These are phyloP conservation scores for Neostethus bicornis DNA, from an alignment of 2,797 vertebrate species.

Conservation along the genomic window DNA sequence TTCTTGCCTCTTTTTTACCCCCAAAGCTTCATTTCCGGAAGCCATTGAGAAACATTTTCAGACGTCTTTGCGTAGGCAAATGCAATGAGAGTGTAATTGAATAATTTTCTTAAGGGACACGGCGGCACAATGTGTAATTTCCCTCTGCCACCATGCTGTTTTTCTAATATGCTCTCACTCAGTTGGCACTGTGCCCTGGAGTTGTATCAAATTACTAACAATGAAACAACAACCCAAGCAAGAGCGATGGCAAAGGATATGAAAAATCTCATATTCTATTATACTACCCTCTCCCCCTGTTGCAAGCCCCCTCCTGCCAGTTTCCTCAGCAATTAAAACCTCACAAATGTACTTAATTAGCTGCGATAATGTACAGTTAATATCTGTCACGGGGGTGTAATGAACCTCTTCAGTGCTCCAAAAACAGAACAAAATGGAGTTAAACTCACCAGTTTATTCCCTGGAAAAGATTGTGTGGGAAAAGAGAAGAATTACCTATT, in stretches of 20 bases:
- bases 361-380: constrained; percentile 62
- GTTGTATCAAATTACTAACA: constrained; percentile 53
- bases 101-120: constrained; percentile 75
- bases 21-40: constrained; percentile 38
- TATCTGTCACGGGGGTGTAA: constrained; percentile 63
- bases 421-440: constrained; percentile 37
- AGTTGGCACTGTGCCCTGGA: constrained; percentile 52
- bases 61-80: constrained; percentile 57
- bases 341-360: constrained; percentile 74
- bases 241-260: constrained; percentile 44
- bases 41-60: constrained; percentile 48
- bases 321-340: constrained; percentile 62
- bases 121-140: constrained; percentile 70
- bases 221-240: constrained; percentile 50
- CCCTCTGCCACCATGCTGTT: constrained; percentile 64
- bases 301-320: constrained; percentile 29
- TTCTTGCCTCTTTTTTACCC: constrained; percentile 12
- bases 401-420: constrained; percentile 41
- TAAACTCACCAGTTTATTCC: constrained; percentile 40
- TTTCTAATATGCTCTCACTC: constrained; percentile 62
- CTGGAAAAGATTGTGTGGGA: constrained; percentile 1
- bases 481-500: constrained; percentile 10
- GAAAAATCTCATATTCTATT: constrained; percentile 54
- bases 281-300: constrained; percentile 29
- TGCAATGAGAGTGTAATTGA: constrained; percentile 78